Evolutionary conservation across 92 coral and sea anemone genomes (phyloP), one percentile per base, ranked within the genome.

Genomic region (Porites rus): DNA sequence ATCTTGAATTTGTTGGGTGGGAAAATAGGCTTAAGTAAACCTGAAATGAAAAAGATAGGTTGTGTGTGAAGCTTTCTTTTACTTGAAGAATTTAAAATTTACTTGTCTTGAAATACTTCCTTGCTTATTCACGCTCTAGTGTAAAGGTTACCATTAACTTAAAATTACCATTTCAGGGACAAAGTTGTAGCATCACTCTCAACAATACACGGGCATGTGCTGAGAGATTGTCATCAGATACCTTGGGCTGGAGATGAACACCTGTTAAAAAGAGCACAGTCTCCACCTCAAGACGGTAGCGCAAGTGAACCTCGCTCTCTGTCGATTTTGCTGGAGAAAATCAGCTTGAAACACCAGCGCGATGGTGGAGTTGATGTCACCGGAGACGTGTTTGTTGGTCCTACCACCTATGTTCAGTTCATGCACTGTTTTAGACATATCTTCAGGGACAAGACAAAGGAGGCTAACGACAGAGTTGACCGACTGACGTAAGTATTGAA

Each of bases 371-470:
- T 78, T 20, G 88, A 87, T 17, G 81, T 90, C 72, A 74, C 72
- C 18, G 96, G 95, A 10, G 98, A 94, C 72, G 91, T 93, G 76
- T 94, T 85, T 86, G 94, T 97, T 0, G 99, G 99, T 4, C 99
- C 99, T 1, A 97, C 97, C 1, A 97, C 99, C 46, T 97, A 95
- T 70, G 85, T 95, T 13, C 94, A 96, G 60, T 95, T 83, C 82
- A 83, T 97, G 92, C 98, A 97, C 83, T 97, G 99, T 84, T 97
- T 97, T 79, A 92, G 94, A 68, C 94, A 95, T 90, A 94, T 89
- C 72, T 97, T 97, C 54, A 91, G 91, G 22, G 94, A 92, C 78
- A 95, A 93, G 93, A 90, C 91, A 66, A 86, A 89, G 61, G 95
- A 93, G 46, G 88, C 94, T 7, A 89, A 92, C 16, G 89, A 90